phyloP scores from a whole-genome alignment of 2,113 vertebrate genomes.

The Ptyas mucosa region DNA sequence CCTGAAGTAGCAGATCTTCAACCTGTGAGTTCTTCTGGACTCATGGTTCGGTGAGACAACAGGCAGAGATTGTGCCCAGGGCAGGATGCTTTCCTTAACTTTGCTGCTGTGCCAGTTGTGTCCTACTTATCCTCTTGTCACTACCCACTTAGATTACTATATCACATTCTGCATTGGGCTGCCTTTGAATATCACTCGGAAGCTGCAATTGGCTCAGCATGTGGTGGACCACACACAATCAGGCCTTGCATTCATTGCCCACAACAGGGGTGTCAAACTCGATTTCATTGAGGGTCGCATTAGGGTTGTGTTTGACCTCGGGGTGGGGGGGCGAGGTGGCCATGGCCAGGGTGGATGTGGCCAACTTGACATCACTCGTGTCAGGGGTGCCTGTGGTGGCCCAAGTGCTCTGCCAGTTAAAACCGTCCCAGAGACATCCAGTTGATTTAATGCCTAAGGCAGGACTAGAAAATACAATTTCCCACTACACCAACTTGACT shows the following conservation, averaged over 20 bases:
- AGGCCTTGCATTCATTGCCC: background rate
- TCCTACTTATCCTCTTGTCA: background rate
- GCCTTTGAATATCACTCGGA: background rate
- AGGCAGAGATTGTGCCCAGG: background rate
- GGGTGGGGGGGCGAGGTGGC: too few relatives aligned
- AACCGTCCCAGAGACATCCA: too few relatives aligned
- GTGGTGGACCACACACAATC: background rate
- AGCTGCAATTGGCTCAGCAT: background rate
- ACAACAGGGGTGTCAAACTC: too few relatives aligned
- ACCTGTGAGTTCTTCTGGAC: background rate
- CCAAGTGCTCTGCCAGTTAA: too few relatives aligned
- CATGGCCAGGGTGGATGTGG: too few relatives aligned
- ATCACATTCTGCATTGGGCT: background rate
- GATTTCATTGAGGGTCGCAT: too few relatives aligned
- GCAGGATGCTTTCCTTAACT: background rate
- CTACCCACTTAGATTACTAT: background rate
- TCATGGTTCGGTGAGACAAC: background rate
- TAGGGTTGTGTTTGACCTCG: too few relatives aligned
- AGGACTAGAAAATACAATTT: too few relatives aligned
- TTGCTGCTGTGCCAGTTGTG: background rate
- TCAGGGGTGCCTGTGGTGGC: too few relatives aligned
- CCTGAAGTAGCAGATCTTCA: background rate
- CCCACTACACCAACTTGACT: too few relatives aligned
- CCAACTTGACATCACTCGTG: too few relatives aligned
- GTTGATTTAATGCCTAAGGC: too few relatives aligned